Conservation (phyloP, 2,888 invertebrate genomes). For the Cryptocephalus primarius region DNA sequence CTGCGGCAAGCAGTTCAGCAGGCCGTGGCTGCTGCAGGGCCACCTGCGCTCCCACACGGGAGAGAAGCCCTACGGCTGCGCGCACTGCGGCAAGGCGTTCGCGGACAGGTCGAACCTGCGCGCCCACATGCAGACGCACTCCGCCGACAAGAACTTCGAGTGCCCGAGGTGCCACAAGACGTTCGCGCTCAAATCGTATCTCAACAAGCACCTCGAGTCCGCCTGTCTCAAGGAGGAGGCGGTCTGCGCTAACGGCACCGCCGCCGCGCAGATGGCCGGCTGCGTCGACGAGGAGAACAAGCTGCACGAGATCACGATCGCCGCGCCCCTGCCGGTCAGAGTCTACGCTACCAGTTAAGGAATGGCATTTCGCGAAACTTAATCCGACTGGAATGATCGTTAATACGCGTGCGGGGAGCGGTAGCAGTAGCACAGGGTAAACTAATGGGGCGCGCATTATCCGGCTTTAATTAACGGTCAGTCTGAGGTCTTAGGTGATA, state of each 20-base stretch:
- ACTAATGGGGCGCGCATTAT: not conserved
- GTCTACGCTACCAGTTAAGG: conserved; percentile 26
- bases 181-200: conserved; percentile 88
- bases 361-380: not conserved
- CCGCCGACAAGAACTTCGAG: conserved; percentile 79
- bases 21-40: conserved; percentile 89
- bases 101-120: conserved; percentile 87
- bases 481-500: too few species aligned
- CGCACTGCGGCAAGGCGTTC: conserved; percentile 90
- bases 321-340: conserved; percentile 20
- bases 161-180: conserved; percentile 81
- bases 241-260: too few species aligned
- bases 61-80: conserved; percentile 87
- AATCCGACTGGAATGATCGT: conserved; percentile 1
- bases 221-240: conserved; percentile 63
- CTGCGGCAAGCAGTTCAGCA: conserved; percentile 89
- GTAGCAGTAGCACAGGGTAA: conserved; percentile 1
- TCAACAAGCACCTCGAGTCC: conserved; percentile 89
- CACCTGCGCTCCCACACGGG: conserved; percentile 85
- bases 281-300: conserved; percentile 14
- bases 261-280: conserved; percentile 17
- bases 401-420: not conserved
- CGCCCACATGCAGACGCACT: conserved; percentile 92
- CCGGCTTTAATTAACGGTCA: too few species aligned
- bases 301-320: conserved; percentile 13